Evolutionary conservation across 2,797 vertebrate genomes (phyloP), one percentile per base, ranked within the genome.

Genomic region (Paratrypauchen microcephalus): DNA sequence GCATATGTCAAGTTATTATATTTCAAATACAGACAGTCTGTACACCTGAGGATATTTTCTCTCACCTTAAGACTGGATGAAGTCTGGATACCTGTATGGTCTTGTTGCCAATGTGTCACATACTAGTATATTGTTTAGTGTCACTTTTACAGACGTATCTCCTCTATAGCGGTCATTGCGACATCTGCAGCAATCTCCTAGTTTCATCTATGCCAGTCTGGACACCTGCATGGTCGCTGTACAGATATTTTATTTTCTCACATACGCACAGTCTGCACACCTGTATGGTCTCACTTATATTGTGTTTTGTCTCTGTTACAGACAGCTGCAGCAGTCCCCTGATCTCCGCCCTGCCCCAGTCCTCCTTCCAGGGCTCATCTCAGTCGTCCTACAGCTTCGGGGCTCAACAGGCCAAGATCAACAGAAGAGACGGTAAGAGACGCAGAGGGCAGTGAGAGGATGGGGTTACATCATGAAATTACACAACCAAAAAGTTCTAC

Each of bases 351-450:
- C 88, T 96, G 80, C 92, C 95, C 68, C 91, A 89, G 56, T 89
- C 92, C 0, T 94, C 94, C 1, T 97, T 96, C 86, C 94, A 93
- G 83, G 94, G 95, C 78, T 96, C 95, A 0, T 95, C 95, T 0
- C 93, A 95, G 74, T 90, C 95, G 30, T 96, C 95, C 19, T 91
- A 86, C 77, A 95, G 93, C 64, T 91, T 94, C 8, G 94, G 92
- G 26, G 92, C 96, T 32, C 94, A 92, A 52, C 95, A 95, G 76
- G 94, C 95, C 84, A 95, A 88, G 77, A 92, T 96, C 60, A 96
- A 96, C 81, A 90, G 94, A 86, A 92, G 93, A 92, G 95, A 96
- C 0, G 96, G 96, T 96, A 73, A 95, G 94, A 87, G 57, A 5
- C 19, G 6, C 18, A 23, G 2, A 30, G 24, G 24, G 2, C 24